phyloP scores from a whole-genome alignment of 2,888 invertebrate species.

The Aplocera efformata region DNA sequence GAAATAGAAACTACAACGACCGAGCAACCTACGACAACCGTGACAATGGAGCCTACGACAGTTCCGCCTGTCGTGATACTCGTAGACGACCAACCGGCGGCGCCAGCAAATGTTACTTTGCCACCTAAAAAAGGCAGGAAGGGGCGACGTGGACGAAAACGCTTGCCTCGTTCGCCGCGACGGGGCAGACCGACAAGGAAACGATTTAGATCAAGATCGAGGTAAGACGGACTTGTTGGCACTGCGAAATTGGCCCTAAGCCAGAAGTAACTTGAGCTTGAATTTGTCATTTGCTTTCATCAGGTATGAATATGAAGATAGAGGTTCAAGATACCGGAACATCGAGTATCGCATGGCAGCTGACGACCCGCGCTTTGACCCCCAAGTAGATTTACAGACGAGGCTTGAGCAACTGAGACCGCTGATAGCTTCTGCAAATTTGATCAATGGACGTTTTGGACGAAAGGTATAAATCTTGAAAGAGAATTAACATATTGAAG shows the following conservation, averaged over 20 bases:
- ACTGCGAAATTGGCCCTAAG: constrained; percentile 19
- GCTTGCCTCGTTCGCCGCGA: constrained; percentile 65
- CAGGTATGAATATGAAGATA: constrained; percentile 63
- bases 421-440: constrained; percentile 85
- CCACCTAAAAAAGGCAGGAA: constrained; percentile 54
- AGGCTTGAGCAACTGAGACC: constrained; percentile 70
- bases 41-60: constrained; percentile 52
- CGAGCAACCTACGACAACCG: constrained; percentile 47
- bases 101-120: constrained; percentile 53
- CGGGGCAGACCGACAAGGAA: constrained; percentile 70
- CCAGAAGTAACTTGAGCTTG: constrained; percentile 6
- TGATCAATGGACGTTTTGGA: constrained; percentile 89
- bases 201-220: constrained; percentile 71
- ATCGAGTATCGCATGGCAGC: constrained; percentile 76
- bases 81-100: constrained; percentile 71
- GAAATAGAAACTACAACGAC: constrained; percentile 61
- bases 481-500: too few relatives aligned
- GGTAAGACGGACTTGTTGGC: constrained; percentile 31
- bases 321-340: constrained; percentile 62
- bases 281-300: constrained; percentile 8
- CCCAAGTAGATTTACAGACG: constrained; percentile 69
- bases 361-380: constrained; percentile 75
- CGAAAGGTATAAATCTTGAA: constrained; percentile 83
- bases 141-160: constrained; percentile 59
- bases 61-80: constrained; percentile 65